Evolutionary conservation across 2,797 vertebrate genomes (phyloP), one percentile per base, ranked within the genome.

Genomic region (Coracias cyanogaster): DNA sequence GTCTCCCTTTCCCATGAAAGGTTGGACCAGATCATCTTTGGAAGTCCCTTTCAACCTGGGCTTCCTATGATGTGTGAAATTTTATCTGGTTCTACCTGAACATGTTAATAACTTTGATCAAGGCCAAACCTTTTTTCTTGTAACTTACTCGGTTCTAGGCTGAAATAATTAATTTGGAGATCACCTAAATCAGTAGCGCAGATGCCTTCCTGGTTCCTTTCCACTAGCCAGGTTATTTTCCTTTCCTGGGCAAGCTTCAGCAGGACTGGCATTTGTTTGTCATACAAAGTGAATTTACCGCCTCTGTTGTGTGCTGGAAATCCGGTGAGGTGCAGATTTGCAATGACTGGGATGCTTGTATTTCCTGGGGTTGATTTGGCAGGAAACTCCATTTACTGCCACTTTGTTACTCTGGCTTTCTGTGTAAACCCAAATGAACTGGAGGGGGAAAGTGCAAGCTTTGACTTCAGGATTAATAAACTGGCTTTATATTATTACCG

Each of bases 291-390:
- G 3, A 48, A 66, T 58, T 65, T 65, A n/a, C 46, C 1, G 1
- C 71, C 71, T 33, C 66, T 58, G 64, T 19, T 67, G 15, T 6
- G 31, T 8, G 31, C 76, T 74, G 94, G 89, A 82, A 96, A 93
- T 94, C 78, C 41, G 25, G 26, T n/a, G 67, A 69, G 51, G 60
- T 4, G 33, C 12, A 26, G 21, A 1, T n/a, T 9, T 37, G 31
- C 31, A 8, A 2, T 5, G n/a, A 6, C 33, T n/a, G 74, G 48
- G n/a, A 86, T 88, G 91, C 88, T 85, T 87, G 91, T 29, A 2
- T 55, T 95, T 96, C 95, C 96, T 84, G 70, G 46, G 26, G 24
- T 37, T 94, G 92, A 88, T 83, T 73, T 84, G 83, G 43, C 83
- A 90, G 94, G 92, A 96, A 97, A 43, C 55, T 24, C 49, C 70